Conservation (phyloP, 2,888 invertebrate genomes). For the Eustalomyia histrio region DNA sequence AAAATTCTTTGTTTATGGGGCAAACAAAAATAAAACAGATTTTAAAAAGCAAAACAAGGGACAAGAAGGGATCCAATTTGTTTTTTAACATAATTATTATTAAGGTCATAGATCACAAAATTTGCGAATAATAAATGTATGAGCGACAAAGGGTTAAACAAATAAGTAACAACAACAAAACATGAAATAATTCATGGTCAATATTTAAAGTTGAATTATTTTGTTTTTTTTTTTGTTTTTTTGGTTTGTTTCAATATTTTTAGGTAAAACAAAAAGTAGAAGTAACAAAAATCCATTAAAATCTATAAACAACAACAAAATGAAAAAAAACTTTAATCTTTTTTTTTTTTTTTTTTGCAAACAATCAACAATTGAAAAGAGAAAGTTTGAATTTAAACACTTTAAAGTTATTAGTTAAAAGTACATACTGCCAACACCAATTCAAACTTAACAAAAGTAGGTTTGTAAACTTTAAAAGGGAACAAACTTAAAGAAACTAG, state of each 20-base stretch:
- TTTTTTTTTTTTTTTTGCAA: conserved; percentile 2
- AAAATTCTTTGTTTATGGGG: too few relatives aligned
- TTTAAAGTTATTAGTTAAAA: not conserved
- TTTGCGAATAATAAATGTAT: too few relatives aligned
- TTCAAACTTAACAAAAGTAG: not conserved
- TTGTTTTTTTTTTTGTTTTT: not conserved
- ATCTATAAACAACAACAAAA: not conserved
- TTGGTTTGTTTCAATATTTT: not conserved
- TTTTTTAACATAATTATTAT: too few relatives aligned
- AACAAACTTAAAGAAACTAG: not conserved
- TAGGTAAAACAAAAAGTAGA: not conserved
- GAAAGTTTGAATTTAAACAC: not conserved
- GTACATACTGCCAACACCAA: not conserved
- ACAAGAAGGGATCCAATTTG: too few relatives aligned
- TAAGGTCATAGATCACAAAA: too few relatives aligned
- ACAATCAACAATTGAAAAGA: conserved; percentile 6
- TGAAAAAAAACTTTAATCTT: not conserved
- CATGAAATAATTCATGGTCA: conserved; percentile 2
- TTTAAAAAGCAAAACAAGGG: too few relatives aligned
- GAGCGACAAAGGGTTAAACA: too few relatives aligned
- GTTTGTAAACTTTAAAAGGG: not conserved
- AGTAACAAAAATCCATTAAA: conserved; percentile 4
- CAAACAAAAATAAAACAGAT: too few relatives aligned
- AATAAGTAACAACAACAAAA: not conserved
- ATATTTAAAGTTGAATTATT: not conserved